phyloP scores from a whole-genome alignment of 2,113 vertebrate genomes.

The Corythaixoides concolor region DNA sequence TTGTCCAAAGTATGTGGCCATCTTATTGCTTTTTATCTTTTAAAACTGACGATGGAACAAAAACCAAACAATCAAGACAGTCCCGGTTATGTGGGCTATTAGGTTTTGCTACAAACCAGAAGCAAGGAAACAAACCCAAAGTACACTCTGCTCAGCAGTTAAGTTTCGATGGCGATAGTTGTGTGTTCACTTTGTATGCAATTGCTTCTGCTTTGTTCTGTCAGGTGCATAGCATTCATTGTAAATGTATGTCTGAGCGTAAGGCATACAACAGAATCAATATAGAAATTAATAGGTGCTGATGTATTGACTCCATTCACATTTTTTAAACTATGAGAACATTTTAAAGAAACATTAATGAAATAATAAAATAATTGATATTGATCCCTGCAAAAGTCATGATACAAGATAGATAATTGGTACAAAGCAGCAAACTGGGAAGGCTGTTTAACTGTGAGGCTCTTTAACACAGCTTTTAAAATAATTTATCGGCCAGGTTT shows the following conservation, averaged over 20 bases:
- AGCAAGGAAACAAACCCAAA: neutral
- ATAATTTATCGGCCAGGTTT: neutral
- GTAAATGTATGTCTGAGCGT: neutral
- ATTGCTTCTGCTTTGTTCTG: neutral
- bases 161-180: neutral
- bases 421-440: neutral
- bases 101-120: neutral
- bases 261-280: neutral
- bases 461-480: neutral
- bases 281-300: neutral
- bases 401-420: neutral
- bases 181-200: neutral
- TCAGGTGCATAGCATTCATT: neutral
- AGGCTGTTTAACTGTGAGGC: neutral
- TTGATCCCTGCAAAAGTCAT: neutral
- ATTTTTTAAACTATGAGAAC: neutral
- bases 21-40: neutral
- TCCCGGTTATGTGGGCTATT: neutral
- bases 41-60: slow-evolving; percentile 5
- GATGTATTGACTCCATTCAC: neutral
- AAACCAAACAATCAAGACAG: neutral
- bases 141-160: neutral
- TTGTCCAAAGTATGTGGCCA: neutral
- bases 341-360: neutral
- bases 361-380: neutral